Percentiles rank a stretch among this genome's conserved stretches.
These are phyloP conservation scores for Mormyrus proboscirostris DNA, from an alignment of 2,797 vertebrate species.

Conservation along the genomic window DNA sequence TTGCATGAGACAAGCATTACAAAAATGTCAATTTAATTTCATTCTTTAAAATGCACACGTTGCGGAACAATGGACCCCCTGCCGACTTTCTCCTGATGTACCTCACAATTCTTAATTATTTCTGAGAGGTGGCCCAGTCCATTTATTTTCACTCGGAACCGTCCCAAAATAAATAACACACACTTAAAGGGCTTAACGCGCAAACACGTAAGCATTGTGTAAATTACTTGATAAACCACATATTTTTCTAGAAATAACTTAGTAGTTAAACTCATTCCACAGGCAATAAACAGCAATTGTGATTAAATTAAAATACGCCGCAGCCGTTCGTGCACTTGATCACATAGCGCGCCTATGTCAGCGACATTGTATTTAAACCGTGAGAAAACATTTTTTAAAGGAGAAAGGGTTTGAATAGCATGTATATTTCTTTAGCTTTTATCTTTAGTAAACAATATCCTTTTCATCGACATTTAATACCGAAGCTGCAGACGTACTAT, in stretches of 20 bases:
- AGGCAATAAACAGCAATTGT: not conserved
- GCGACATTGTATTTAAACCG: not conserved
- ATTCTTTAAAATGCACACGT: slow-evolving; percentile 17
- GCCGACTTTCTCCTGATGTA: slow-evolving; percentile 9
- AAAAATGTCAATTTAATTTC: slow-evolving; percentile 30
- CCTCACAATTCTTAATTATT: slow-evolving; percentile 20
- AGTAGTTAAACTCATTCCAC: not conserved
- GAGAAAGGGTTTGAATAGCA: not conserved
- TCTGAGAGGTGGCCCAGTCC: slow-evolving; percentile 15
- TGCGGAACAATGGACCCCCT: slow-evolving; percentile 22
- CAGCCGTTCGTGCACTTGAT: not conserved
- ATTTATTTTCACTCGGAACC: not conserved
- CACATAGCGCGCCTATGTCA: not conserved
- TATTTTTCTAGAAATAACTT: not conserved
- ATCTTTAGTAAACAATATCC: slow-evolving; percentile 8
- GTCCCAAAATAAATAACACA: not conserved
- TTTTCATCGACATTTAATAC: slow-evolving; percentile 14
- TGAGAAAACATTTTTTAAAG: not conserved
- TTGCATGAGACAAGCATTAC: slow-evolving; percentile 25
- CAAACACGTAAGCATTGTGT: not conserved
- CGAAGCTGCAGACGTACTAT: not conserved
- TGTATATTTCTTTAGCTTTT: not conserved
- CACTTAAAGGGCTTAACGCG: slow-evolving; percentile 7
- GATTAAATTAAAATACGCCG: not conserved
- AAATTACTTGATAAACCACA: slow-evolving; percentile 9